Evolutionary conservation across 2,888 invertebrate genomes (phyloP), one percentile per base, ranked within the genome.

Genomic region (Pseudococcus viburni): DNA sequence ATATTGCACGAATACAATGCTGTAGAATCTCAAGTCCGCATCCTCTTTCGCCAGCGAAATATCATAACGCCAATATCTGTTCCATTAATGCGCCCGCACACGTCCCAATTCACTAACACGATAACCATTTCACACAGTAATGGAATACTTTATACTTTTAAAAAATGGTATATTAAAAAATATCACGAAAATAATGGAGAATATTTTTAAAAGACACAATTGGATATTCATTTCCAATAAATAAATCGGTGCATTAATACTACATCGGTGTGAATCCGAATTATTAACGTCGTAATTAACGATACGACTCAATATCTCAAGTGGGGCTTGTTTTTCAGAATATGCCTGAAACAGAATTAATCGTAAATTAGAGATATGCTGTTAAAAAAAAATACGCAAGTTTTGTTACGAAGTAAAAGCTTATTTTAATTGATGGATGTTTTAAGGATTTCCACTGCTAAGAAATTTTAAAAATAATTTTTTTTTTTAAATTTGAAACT

Each of bases 281-380:
- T 9, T 64, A 22, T 19, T 22, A 64, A 64, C 1, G 22, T 64
- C 64, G 19, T 64, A 59, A 59, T 22, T 11, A 26, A 64, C 19
- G 22, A 73, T 26, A 73, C 15, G 22, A 3, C 46, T 90, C 89
- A 96, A 92, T 95, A 96, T 91, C 96, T 93, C 91, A 98, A 93
- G 91, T 97, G 96, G 59, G 96, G 95, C 92, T 98, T 97, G 92
- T 95, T 94, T 92, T 97, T 97, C 92, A 96, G 93, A 94, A 97
- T 96, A 92, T 96, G 95, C 92, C 96, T 96, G 94, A 89, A 93
- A 95, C 92, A 92, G 92, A 91, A 15, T 15, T 9, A 9, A 9
- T 42, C 42, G 5, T 9, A 9, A 42, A 42, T 42, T 42, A 42
- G 42, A 42, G 26, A 42, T 5, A 3, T 42, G 42, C 42, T 0